Evolutionary conservation across 1,140 invertebrate genomes (phyloP).

Genomic region (Bombus sylvicola): DNA sequence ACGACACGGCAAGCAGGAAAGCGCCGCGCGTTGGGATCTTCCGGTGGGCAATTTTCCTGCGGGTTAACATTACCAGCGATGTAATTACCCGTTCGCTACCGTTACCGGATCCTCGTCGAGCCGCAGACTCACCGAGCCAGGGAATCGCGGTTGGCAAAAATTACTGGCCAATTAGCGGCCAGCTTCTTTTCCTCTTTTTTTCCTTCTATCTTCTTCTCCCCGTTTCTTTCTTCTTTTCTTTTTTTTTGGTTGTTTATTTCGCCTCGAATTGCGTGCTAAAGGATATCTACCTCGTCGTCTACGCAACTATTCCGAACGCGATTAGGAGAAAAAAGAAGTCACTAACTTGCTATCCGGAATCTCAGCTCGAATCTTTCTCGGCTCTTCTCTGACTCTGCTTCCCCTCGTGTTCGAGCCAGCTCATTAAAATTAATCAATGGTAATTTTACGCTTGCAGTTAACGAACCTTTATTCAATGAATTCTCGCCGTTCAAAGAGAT

Average conservation of each 20-base stretch:
- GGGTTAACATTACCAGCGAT: slow-evolving; percentile 55
- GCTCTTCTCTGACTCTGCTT: too few relatives aligned
- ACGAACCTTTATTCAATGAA: slow-evolving; percentile 26
- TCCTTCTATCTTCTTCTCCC: slow-evolving; percentile 34
- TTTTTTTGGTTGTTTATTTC: slow-evolving; percentile 48
- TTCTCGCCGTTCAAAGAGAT: not conserved
- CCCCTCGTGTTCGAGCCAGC: not conserved
- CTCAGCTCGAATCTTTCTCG: not conserved
- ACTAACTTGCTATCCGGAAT: not conserved
- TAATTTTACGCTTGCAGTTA: slow-evolving; percentile 11
- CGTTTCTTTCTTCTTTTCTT: not conserved
- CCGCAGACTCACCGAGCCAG: slow-evolving; percentile 29
- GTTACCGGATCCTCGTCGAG: slow-evolving; percentile 64
- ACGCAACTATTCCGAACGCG: not conserved
- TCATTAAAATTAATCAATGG: slow-evolving; percentile 42
- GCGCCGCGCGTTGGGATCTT: slow-evolving; percentile 47
- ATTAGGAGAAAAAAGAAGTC: slow-evolving; percentile 19
- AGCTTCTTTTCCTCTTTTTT: slow-evolving; percentile 33
- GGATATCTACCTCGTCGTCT: slow-evolving; percentile 6
- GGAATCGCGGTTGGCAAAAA: slow-evolving; percentile 65
- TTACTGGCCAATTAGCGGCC: slow-evolving; percentile 67
- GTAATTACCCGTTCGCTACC: slow-evolving; percentile 66
- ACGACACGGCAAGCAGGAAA: slow-evolving; percentile 20
- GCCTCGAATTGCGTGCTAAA: slow-evolving; percentile 33
- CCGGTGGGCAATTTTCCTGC: slow-evolving; percentile 65